These are phyloP conservation scores for Ditula angustiorana DNA, from an alignment of 2,888 invertebrate genomes.

Conservation along the genomic window DNA sequence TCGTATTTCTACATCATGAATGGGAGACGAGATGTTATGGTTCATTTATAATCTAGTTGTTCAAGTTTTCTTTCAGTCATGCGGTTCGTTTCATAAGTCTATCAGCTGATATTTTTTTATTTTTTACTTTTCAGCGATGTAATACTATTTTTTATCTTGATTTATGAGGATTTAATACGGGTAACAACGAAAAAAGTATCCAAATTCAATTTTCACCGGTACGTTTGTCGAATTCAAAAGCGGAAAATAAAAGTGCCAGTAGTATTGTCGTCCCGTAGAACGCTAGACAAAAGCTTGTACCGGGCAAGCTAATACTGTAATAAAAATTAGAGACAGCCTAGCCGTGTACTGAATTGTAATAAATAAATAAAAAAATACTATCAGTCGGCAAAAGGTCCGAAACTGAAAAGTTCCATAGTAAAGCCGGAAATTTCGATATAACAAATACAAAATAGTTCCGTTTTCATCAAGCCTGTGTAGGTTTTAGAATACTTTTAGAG, in stretches of 20 bases:
- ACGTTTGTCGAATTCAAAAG: conserved; percentile 33
- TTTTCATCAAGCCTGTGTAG: no score
- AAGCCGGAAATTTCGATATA: not conserved
- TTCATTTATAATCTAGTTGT: no score
- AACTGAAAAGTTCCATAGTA: no score
- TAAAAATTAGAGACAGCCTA: conserved; percentile 27
- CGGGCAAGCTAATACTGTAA: conserved; percentile 19
- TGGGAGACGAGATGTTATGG: not conserved
- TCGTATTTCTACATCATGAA: not conserved
- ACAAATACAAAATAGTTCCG: not conserved
- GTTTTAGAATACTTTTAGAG: no score
- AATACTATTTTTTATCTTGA: no score
- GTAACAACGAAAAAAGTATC: not conserved
- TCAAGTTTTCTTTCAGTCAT: no score
- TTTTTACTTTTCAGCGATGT: no score
- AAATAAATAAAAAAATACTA: no score
- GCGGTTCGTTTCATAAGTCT: not conserved
- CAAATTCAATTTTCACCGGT: conserved; percentile 22
- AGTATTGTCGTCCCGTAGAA: conserved; percentile 32
- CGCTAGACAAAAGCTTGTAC: conserved; percentile 24
- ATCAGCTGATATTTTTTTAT: not conserved
- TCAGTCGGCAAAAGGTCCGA: no score
- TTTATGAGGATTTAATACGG: no score
- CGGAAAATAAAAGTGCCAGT: conserved; percentile 34
- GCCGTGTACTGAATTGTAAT: conserved; percentile 2